Evolutionary conservation across 2,888 invertebrate genomes (phyloP).

Genomic region (Neuroscelio doddi): DNA sequence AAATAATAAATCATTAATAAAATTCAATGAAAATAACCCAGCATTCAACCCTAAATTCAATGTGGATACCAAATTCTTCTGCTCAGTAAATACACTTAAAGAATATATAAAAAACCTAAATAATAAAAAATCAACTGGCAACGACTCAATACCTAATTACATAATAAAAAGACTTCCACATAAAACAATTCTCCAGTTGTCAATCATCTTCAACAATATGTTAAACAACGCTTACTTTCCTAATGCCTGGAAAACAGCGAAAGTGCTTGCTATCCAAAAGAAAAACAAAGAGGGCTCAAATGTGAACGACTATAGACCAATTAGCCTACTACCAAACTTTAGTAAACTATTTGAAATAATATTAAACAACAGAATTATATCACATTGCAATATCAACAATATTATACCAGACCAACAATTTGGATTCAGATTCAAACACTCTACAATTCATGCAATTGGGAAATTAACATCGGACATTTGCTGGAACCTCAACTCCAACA

Average conservation of each 20-base stretch:
- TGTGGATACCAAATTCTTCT: not conserved
- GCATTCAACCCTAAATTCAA: not conserved
- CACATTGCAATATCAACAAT: not conserved
- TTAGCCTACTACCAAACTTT: slow-evolving; percentile 47
- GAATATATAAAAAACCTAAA: slow-evolving; percentile 18
- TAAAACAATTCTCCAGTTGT: slow-evolving; percentile 2
- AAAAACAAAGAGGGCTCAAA: slow-evolving; percentile 14
- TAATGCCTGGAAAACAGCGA: slow-evolving; percentile 44
- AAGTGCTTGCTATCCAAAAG: slow-evolving; percentile 42
- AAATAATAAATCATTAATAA: not conserved
- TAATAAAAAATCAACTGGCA: slow-evolving; percentile 30
- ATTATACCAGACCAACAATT: slow-evolving; percentile 23
- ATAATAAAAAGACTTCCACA: slow-evolving; percentile 14
- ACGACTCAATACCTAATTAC: slow-evolving; percentile 26
- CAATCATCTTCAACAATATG: slow-evolving; percentile 33
- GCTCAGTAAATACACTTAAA: no score
- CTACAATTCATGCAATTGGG: slow-evolving; percentile 39
- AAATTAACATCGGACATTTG: slow-evolving; percentile 15
- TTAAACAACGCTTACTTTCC: slow-evolving; percentile 56
- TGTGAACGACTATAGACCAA: slow-evolving; percentile 48
- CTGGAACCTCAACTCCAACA: slow-evolving; percentile 5
- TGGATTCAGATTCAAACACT: slow-evolving; percentile 35
- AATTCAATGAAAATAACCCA: not conserved
- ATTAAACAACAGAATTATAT: slow-evolving; percentile 7
- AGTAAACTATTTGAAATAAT: slow-evolving; percentile 13